These are phyloP conservation scores for Amblyornis subalaris DNA, from an alignment of 2,113 vertebrate genomes.

Conservation along the genomic window DNA sequence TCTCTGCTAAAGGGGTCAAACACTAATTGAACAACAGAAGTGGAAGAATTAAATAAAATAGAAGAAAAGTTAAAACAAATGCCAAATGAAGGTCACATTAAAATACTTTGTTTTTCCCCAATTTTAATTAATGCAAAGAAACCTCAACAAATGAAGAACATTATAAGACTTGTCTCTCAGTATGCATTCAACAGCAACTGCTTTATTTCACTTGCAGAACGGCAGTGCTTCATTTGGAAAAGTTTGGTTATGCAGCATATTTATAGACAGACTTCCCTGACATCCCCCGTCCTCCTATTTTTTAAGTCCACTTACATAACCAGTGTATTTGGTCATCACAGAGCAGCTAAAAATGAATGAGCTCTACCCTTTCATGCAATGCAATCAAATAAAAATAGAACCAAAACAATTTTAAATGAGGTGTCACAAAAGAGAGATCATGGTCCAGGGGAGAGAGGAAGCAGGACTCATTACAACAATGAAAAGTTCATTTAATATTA, in stretches of 20 bases:
- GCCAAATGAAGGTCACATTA: conserved; percentile 98
- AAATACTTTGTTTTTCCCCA: conserved; percentile 82
- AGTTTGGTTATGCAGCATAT: neutral
- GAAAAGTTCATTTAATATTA: conserved; percentile 32
- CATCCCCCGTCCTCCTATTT: neutral
- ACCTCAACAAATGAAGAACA: conserved; percentile 63
- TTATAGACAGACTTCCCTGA: neutral
- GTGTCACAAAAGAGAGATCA: neutral
- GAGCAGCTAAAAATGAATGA: neutral
- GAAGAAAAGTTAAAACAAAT: conserved; percentile 97
- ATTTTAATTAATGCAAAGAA: conserved; percentile 80
- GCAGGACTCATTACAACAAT: neutral
- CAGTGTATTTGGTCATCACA: neutral
- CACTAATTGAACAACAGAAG: conserved; percentile 99
- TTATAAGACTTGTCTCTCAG: conserved; percentile 34
- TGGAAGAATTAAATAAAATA: conserved; percentile 98
- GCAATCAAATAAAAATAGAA: neutral
- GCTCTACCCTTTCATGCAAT: neutral
- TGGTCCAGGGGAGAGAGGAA: neutral
- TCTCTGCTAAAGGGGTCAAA: conserved; percentile 99
- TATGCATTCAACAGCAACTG: neutral
- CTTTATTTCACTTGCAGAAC: conserved; percentile 4
- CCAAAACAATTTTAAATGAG: neutral
- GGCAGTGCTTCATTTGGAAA: neutral
- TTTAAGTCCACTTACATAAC: neutral